A percentile compares a stretch with the other conserved stretches of the same genome.
Evolutionary conservation across 2,797 vertebrate genomes (phyloP).

Genomic region (Hypotaenidia okinawae): DNA sequence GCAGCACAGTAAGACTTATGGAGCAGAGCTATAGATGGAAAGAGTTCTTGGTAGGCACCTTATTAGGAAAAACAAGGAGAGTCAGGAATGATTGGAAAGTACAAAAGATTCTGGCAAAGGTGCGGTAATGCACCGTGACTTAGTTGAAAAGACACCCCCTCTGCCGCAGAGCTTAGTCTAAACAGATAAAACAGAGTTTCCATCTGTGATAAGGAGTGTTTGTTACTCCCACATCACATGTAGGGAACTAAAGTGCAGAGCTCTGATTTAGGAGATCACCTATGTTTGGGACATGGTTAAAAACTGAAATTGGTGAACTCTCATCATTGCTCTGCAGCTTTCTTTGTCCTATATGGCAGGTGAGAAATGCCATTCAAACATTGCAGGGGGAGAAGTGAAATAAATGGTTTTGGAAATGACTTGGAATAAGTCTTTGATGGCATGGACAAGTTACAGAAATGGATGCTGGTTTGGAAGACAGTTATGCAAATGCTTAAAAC

Average conservation of each 20-base stretch:
- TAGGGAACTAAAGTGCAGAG: neutral
- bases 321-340: neutral
- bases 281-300: neutral
- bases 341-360: rapidly evolving
- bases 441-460: neutral
- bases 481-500: neutral
- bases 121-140: neutral
- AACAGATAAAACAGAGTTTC: neutral
- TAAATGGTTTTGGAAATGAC: neutral
- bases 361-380: neutral
- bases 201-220: neutral
- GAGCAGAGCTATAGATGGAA: neutral
- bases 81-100: neutral
- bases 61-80: neutral
- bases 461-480: neutral
- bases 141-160: neutral
- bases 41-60: neutral
- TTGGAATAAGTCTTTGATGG: neutral
- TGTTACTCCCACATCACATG: neutral
- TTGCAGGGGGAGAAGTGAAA: neutral
- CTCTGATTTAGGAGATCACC: neutral
- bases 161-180: neutral
- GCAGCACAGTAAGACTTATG: neutral
- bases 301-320: rapidly evolving
- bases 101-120: neutral